phyloP scores from a whole-genome alignment of 2,888 invertebrate species.

The Erebia ligea region DNA sequence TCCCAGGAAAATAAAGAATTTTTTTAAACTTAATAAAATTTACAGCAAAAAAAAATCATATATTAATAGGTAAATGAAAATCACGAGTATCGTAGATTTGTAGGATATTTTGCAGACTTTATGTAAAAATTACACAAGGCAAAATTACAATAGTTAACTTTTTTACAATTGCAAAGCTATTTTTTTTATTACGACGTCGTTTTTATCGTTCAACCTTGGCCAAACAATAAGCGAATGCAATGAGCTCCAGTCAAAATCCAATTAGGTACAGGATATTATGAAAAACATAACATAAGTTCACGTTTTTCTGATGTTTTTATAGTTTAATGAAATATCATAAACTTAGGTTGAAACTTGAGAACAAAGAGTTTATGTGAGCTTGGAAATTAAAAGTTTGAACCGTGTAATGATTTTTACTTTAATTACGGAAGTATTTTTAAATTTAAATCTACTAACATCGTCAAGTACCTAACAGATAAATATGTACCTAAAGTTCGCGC shows the following conservation, averaged over 20 bases:
- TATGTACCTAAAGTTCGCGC: too few species aligned
- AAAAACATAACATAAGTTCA: conserved; percentile 27
- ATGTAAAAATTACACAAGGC: too few species aligned
- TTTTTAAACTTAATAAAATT: too few species aligned
- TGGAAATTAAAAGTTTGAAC: conserved; percentile 20
- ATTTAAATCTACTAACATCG: not conserved
- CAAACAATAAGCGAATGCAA: conserved; percentile 25
- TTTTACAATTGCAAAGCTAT: not conserved
- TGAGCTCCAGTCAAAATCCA: conserved; percentile 24
- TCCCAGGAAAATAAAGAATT: too few species aligned
- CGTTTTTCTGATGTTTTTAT: conserved; percentile 27
- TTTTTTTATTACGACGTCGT: conserved; percentile 21
- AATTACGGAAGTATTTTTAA: conserved; percentile 21
- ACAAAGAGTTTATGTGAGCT: not conserved
- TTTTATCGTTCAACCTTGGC: conserved; percentile 25
- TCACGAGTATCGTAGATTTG: not conserved
- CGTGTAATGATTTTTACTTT: conserved; percentile 21
- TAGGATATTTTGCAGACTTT: too few species aligned
- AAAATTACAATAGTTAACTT: too few species aligned
- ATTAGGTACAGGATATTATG: conserved; percentile 27
- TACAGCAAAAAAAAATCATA: too few species aligned
- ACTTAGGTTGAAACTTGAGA: too few species aligned
- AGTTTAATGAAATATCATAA: not conserved
- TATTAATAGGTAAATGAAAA: not conserved
- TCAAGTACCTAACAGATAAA: not conserved